Conservation (phyloP, 1,140 invertebrate genomes). For the Drosophila pseudoananassae region DNA sequence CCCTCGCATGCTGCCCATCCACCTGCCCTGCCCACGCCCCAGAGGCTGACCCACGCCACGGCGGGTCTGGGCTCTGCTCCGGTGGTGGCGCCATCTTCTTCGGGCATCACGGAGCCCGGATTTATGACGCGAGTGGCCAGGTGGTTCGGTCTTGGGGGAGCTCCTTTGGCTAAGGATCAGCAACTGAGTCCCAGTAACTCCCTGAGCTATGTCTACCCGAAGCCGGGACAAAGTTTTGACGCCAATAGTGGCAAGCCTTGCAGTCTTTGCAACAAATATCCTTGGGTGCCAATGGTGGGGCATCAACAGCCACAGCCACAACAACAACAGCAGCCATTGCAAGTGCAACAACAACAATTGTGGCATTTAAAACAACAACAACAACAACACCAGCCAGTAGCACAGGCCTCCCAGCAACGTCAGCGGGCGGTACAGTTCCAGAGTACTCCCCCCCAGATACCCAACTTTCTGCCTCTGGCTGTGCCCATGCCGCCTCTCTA, state of each 20-base stretch:
- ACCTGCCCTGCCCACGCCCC: constrained; percentile 47
- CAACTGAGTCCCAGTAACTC: constrained; percentile 50
- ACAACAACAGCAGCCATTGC: constrained; percentile 47
- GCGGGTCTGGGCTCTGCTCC: constrained; percentile 3
- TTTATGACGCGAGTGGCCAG: constrained; percentile 78
- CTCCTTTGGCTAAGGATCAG: constrained; percentile 49
- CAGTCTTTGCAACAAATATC: constrained; percentile 90
- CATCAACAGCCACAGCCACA: constrained; percentile 63
- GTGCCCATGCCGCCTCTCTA: constrained; percentile 86
- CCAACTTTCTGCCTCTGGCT: constrained; percentile 82
- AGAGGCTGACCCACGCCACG: constrained; percentile 48
- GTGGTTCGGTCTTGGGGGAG: constrained; percentile 79
- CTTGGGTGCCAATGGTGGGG: constrained; percentile 90
- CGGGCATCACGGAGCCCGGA: constrained; percentile 31
- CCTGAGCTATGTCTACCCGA: constrained; percentile 66
- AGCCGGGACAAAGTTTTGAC: constrained; percentile 66
- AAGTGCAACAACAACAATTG: constrained; percentile 49
- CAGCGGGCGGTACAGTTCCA: constrained; percentile 74
- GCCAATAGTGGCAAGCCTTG: constrained; percentile 84
- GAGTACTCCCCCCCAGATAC: constrained; percentile 35
- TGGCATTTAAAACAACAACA: constrained; percentile 53
- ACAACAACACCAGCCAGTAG: constrained; percentile 54
- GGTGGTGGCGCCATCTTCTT: neutral
- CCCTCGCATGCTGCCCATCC: constrained; percentile 37
- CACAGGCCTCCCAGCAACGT: constrained; percentile 63